These are phyloP conservation scores for Volucella inflata DNA, from an alignment of 2,888 invertebrate species.

Conservation along the genomic window DNA sequence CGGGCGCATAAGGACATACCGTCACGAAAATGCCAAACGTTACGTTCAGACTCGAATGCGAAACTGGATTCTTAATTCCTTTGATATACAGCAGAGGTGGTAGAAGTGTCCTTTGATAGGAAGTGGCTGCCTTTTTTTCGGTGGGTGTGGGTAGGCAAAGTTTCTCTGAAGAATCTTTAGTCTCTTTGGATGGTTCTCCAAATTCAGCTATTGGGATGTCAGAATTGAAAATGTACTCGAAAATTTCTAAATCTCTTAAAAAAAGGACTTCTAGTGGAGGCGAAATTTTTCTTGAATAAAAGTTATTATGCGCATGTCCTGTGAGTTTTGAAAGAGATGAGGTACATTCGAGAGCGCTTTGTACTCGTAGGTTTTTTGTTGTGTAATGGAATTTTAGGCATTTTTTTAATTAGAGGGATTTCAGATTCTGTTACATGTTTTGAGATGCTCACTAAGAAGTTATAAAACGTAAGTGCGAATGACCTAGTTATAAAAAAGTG, in stretches of 20 bases:
- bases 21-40: slow-evolving; percentile 82
- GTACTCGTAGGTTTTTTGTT: slow-evolving; percentile 43
- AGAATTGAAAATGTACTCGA: slow-evolving; percentile 5
- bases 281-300: slow-evolving; percentile 10
- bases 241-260: slow-evolving; percentile 38
- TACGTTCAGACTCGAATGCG: slow-evolving; percentile 84
- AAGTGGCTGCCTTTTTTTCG: slow-evolving; percentile 1
- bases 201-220: slow-evolving; percentile 60
- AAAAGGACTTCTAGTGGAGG: neutral
- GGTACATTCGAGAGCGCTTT: neutral
- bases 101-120: slow-evolving; percentile 63
- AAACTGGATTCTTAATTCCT: slow-evolving; percentile 81
- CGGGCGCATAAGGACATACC: slow-evolving; percentile 63
- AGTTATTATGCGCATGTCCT: slow-evolving; percentile 55
- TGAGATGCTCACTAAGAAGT: slow-evolving; percentile 15
- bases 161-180: slow-evolving; percentile 19
- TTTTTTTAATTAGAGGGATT: slow-evolving; percentile 2
- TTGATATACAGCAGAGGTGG: slow-evolving; percentile 66
- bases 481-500: slow-evolving; percentile 26
- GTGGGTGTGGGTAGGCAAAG: slow-evolving; percentile 17
- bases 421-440: slow-evolving; percentile 50
- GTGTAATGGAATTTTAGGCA: slow-evolving; percentile 63
- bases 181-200: slow-evolving; percentile 46
- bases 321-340: slow-evolving; percentile 20
- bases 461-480: neutral